A percentile compares a stretch with the other conserved stretches of the same genome.
Evolutionary conservation across 2,888 invertebrate species (phyloP).

Genomic region (Eubasilissa splendida): DNA sequence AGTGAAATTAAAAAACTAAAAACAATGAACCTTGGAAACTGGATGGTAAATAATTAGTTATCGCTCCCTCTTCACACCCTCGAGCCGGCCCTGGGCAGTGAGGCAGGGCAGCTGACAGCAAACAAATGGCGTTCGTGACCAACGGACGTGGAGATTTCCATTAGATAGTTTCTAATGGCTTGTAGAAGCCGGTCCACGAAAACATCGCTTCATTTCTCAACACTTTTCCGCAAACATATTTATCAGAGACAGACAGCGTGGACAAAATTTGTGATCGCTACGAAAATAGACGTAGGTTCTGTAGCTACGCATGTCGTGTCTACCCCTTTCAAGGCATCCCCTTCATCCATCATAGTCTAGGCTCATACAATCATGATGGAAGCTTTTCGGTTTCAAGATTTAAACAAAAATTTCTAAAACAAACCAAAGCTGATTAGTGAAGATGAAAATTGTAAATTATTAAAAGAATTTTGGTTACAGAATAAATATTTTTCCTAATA

Average conservation of each 20-base stretch:
- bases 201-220: constrained; percentile 14
- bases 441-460: no score
- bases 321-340: no score
- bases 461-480: no score
- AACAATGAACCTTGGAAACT: background rate
- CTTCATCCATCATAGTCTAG: no score
- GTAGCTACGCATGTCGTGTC: background rate
- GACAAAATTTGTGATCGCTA: no score
- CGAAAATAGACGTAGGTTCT: no score
- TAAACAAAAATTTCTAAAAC: no score
- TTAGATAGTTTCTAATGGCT: constrained; percentile 55
- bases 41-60: background rate
- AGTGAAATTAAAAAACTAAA: background rate
- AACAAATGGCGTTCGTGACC: constrained; percentile 57
- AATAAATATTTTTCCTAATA: no score
- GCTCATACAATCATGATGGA: no score
- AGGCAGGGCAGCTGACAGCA: constrained; percentile 48
- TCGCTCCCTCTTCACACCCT: background rate
- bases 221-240: constrained; percentile 1
- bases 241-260: constrained; percentile 8
- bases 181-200: constrained; percentile 37
- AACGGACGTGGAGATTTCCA: constrained; percentile 47
- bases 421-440: no score
- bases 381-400: no score
- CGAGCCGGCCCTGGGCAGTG: background rate